These are phyloP conservation scores for Leptopilina drosophilae DNA, from an alignment of 2,888 invertebrate genomes.

Conservation along the genomic window DNA sequence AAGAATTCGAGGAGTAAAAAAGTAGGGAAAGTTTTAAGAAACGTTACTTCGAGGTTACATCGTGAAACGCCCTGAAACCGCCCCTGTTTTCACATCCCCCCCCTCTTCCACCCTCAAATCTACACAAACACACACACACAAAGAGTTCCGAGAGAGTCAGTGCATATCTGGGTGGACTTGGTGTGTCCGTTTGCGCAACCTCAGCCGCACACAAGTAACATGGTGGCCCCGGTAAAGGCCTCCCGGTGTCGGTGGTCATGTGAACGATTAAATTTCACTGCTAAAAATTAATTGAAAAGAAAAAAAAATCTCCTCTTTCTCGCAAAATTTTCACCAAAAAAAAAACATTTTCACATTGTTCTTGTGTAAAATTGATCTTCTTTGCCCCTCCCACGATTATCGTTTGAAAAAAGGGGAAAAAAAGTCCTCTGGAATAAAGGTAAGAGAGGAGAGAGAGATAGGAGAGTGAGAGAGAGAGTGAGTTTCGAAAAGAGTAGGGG, in stretches of 20 bases:
- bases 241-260: slow-evolving; percentile 57
- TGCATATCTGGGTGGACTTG: slow-evolving; percentile 46
- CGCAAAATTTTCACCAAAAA: not conserved
- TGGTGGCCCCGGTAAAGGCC: slow-evolving; percentile 78
- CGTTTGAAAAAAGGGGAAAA: too few species aligned
- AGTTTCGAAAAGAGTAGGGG: slow-evolving; percentile 46
- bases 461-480: not conserved
- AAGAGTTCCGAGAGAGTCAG: slow-evolving; percentile 72
- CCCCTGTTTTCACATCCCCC: slow-evolving; percentile 78
- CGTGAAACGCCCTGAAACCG: slow-evolving; percentile 69
- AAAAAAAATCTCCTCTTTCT: not conserved
- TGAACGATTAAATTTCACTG: slow-evolving; percentile 62
- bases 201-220: slow-evolving; percentile 68
- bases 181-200: slow-evolving; percentile 75
- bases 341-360: slow-evolving; percentile 60
- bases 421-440: too few species aligned
- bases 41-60: slow-evolving; percentile 70
- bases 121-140: slow-evolving; percentile 76
- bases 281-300: slow-evolving; percentile 58
- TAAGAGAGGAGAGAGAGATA: too few species aligned
- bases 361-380: not conserved
- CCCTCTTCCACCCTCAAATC: slow-evolving; percentile 65
- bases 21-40: not conserved
- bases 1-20: not conserved
- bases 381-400: too few species aligned